A percentile compares a stretch with the other conserved stretches of the same genome.
phyloP scores from a whole-genome alignment of 1,140 invertebrate genomes.

The Drosophila malerkotliana region DNA sequence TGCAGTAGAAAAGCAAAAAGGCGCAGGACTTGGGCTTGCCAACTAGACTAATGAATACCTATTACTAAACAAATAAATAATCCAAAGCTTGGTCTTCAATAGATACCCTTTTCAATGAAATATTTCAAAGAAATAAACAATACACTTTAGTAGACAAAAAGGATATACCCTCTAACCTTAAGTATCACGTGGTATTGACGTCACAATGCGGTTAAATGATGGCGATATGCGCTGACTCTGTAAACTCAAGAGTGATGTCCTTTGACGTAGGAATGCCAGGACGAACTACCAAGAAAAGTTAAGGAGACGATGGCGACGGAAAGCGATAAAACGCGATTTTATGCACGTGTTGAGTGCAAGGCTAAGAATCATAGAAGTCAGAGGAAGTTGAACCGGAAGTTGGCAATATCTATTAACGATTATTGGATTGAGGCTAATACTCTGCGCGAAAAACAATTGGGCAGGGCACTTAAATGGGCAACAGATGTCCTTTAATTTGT shows the following conservation, averaged over 20 bases:
- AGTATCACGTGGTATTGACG: conserved; percentile 25
- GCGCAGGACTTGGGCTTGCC: background rate
- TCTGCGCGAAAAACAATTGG: background rate
- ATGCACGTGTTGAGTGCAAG: conserved; percentile 53
- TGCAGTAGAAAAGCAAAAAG: conserved; percentile 24
- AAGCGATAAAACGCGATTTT: conserved; percentile 75
- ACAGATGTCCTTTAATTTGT: background rate
- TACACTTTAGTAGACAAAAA: background rate
- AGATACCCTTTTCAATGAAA: too few species aligned
- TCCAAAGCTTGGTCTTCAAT: background rate
- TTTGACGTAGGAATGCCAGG: conserved; percentile 53
- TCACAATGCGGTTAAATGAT: conserved; percentile 43
- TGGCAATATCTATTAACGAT: background rate
- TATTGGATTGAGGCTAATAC: background rate
- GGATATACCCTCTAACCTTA: background rate
- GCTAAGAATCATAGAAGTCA: background rate
- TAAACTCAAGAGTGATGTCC: conserved; percentile 65
- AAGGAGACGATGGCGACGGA: conserved; percentile 50
- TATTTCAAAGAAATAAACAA: background rate
- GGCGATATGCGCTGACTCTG: conserved; percentile 43
- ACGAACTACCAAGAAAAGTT: conserved; percentile 18
- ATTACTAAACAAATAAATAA: background rate
- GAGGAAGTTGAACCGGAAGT: background rate
- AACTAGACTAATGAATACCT: conserved; percentile 4
- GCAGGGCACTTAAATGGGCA: background rate